Conservation (phyloP, 1,140 invertebrate species). For the Druon quercuslanigerum region DNA sequence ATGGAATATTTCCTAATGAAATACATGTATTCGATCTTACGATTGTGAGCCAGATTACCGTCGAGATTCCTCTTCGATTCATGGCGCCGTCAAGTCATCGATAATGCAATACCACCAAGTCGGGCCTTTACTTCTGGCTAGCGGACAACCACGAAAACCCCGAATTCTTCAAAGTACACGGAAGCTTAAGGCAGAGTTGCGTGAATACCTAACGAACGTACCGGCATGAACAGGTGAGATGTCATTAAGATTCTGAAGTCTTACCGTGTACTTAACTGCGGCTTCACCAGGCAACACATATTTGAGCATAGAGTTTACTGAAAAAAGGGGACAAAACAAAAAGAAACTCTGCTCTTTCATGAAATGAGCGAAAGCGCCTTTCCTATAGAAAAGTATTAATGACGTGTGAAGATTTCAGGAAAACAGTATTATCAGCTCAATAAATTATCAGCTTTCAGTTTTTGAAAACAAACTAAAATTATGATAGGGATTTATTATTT, state of each 20-base stretch:
- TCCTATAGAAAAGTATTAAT: slow-evolving; percentile 8
- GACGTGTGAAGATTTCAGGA: slow-evolving; percentile 12
- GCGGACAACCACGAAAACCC: slow-evolving; percentile 2
- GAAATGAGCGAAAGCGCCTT: slow-evolving; percentile 15
- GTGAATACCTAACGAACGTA: slow-evolving; percentile 15
- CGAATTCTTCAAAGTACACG: slow-evolving; percentile 29
- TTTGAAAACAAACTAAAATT: not conserved
- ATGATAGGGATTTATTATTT: too few species aligned
- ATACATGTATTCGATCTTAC: too few species aligned
- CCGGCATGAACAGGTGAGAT: slow-evolving; percentile 12
- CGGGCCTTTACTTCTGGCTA: too few species aligned
- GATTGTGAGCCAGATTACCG: too few species aligned
- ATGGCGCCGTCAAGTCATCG: too few species aligned
- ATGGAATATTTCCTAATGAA: too few species aligned
- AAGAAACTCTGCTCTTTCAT: not conserved
- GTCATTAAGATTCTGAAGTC: slow-evolving; percentile 30
- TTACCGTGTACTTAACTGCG: slow-evolving; percentile 10
- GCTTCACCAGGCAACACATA: not conserved
- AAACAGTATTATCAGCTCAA: not conserved
- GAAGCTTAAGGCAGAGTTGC: not conserved
- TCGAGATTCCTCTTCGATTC: too few species aligned
- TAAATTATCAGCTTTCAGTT: slow-evolving; percentile 1
- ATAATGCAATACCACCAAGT: too few species aligned
- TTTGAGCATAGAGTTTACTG: slow-evolving; percentile 6
- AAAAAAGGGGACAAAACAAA: slow-evolving; percentile 14